Percentiles rank a stretch among this genome's conserved stretches.
Evolutionary conservation across 2,113 vertebrate genomes (phyloP).

Genomic region (Apodemus sylvaticus): DNA sequence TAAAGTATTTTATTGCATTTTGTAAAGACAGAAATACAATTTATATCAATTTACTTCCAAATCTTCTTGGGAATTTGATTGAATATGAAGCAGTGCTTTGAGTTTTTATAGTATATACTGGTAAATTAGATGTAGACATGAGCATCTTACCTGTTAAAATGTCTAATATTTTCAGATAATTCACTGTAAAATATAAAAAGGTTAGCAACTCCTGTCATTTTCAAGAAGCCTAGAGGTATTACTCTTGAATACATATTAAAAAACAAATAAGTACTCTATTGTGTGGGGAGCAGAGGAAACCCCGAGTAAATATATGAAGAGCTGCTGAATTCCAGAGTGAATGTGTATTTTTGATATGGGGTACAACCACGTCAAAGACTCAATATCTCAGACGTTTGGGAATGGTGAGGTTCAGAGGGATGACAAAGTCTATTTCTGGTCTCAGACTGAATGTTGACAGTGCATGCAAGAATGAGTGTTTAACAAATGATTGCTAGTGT

Average conservation of each 20-base stretch:
- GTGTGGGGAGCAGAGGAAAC: neutral
- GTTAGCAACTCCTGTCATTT: neutral
- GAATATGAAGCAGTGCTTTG: conserved; percentile 47
- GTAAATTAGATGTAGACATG: neutral
- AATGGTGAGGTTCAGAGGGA: neutral
- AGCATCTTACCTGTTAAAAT: neutral
- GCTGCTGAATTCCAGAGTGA: neutral
- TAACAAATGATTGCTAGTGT: neutral
- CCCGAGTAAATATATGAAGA: neutral
- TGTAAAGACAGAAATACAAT: conserved; percentile 57
- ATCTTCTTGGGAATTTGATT: conserved; percentile 57
- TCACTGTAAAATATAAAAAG: neutral
- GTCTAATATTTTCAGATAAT: neutral
- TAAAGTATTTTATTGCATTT: conserved; percentile 63
- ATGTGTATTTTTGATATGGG: neutral
- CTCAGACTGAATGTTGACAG: neutral
- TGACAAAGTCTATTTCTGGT: neutral
- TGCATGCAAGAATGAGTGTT: neutral
- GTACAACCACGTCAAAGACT: neutral
- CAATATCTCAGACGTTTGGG: neutral
- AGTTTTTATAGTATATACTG: neutral
- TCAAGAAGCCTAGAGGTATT: neutral
- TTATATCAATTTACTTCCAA: conserved; percentile 63
- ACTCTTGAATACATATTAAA: neutral
- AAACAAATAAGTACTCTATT: neutral